These are phyloP conservation scores for Nemopilema nomurai DNA, from an alignment of 30 jellyfish, hydroid and myxozoan genomes.

Conservation along the genomic window DNA sequence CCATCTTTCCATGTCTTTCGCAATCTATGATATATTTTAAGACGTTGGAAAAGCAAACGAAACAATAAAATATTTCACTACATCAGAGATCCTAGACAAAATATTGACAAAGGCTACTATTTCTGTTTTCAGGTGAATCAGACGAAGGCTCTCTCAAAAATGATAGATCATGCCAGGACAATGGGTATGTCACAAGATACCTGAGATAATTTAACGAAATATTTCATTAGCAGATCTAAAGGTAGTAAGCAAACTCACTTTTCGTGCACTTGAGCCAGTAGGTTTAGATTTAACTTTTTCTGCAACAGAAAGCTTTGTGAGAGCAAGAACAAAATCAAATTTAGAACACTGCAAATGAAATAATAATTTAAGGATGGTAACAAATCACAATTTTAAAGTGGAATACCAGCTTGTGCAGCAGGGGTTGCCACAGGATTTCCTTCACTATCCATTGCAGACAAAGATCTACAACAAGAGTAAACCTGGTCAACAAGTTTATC, in stretches of 20 bases:
- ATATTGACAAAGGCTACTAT: not conserved
- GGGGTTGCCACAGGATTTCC: slow-evolving; percentile 26
- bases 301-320: not conserved
- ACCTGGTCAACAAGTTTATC: not conserved
- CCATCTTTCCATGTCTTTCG: slow-evolving; percentile 99
- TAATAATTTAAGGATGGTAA: not conserved
- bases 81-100: too few relatives aligned
- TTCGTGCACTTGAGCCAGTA: slow-evolving; percentile 62
- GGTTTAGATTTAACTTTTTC: slow-evolving; percentile 72
- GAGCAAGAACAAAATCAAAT: not conserved
- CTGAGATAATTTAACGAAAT: too few relatives aligned
- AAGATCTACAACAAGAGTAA: slow-evolving; percentile 1
- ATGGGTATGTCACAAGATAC: too few relatives aligned
- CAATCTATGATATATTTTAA: slow-evolving; percentile 66
- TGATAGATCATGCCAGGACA: too few relatives aligned
- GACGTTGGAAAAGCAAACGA: too few relatives aligned
- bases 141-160: too few relatives aligned
- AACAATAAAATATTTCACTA: too few relatives aligned
- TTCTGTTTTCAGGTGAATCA: too few relatives aligned
- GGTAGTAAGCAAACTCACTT: too few relatives aligned
- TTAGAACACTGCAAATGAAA: too few relatives aligned
- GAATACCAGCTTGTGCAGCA: slow-evolving; percentile 9
- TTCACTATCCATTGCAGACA: slow-evolving; percentile 50
- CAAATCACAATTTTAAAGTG: not conserved
- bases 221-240: too few relatives aligned